phyloP scores from a whole-genome alignment of 2,888 invertebrate genomes.

The Cosmia pyralina region DNA sequence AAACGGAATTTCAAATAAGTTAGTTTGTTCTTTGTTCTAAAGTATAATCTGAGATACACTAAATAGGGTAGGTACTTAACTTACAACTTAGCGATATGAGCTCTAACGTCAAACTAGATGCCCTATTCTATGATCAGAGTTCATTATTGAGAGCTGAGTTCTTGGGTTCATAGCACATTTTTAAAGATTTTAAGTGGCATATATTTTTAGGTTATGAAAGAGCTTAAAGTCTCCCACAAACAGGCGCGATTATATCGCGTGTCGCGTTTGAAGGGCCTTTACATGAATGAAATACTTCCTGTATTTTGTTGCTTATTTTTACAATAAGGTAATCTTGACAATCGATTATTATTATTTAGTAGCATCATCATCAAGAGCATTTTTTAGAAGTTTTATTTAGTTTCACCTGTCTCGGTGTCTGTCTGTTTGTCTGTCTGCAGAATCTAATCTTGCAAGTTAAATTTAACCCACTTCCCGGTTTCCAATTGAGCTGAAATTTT shows the following conservation, averaged over 20 bases:
- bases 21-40: slow-evolving; percentile 31
- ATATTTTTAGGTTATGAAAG: neutral
- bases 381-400: neutral
- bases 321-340: neutral
- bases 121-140: neutral
- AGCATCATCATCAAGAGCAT: neutral
- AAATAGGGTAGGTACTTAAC: neutral
- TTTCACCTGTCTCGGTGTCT: too few species aligned
- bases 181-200: neutral
- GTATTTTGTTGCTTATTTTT: too few species aligned
- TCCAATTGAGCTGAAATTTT: too few species aligned
- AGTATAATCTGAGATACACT: slow-evolving; percentile 6
- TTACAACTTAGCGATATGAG: neutral
- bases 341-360: neutral
- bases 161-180: neutral
- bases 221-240: too few species aligned
- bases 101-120: neutral
- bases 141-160: too few species aligned
- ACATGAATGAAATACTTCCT: too few species aligned
- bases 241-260: too few species aligned
- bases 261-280: too few species aligned
- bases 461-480: too few species aligned
- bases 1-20: slow-evolving; percentile 34
- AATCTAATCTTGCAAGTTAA: too few species aligned
- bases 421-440: too few species aligned